A percentile compares a stretch with the other conserved stretches of the same genome.
These are phyloP conservation scores for Acleris cristana DNA, from an alignment of 2,888 invertebrate species.

Conservation along the genomic window DNA sequence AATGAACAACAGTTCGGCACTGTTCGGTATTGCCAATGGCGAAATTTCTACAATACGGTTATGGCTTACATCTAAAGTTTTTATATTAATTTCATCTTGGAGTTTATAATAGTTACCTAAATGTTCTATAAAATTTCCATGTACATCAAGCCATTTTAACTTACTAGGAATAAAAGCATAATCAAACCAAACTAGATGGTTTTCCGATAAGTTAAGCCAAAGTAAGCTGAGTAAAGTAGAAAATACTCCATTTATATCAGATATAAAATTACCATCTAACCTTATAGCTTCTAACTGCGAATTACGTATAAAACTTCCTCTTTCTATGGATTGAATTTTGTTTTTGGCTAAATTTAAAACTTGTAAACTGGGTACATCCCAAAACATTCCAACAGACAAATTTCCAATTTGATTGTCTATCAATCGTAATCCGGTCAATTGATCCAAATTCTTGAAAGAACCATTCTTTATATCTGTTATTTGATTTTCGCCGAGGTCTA, in stretches of 20 bases:
- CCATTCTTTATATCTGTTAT: slow-evolving; percentile 92
- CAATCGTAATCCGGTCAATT: slow-evolving; percentile 92
- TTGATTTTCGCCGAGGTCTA: slow-evolving; percentile 96
- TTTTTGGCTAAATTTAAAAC: slow-evolving; percentile 95
- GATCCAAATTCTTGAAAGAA: slow-evolving; percentile 92
- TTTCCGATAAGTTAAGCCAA: slow-evolving; percentile 95
- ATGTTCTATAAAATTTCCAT: slow-evolving; percentile 94
- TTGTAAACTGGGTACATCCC: slow-evolving; percentile 91
- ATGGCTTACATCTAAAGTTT: slow-evolving; percentile 94
- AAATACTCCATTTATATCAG: slow-evolving; percentile 95
- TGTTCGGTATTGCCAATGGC: slow-evolving; percentile 92
- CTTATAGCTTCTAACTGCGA: slow-evolving; percentile 93
- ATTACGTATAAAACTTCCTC: slow-evolving; percentile 92
- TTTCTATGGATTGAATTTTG: slow-evolving; percentile 92
- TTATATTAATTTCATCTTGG: slow-evolving; percentile 90
- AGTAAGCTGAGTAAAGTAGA: slow-evolving; percentile 91
- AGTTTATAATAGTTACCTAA: slow-evolving; percentile 94
- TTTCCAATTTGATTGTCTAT: slow-evolving; percentile 96
- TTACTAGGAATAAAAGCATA: slow-evolving; percentile 95
- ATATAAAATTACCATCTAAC: slow-evolving; percentile 93
- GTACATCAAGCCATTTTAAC: slow-evolving; percentile 95
- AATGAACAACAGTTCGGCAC: slow-evolving; percentile 93
- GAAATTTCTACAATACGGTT: slow-evolving; percentile 92
- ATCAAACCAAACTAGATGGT: slow-evolving; percentile 96
- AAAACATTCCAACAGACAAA: slow-evolving; percentile 92